These are phyloP conservation scores for Epizoanthus illoricatus DNA, from an alignment of 92 coral and sea anemone genomes.

Conservation along the genomic window DNA sequence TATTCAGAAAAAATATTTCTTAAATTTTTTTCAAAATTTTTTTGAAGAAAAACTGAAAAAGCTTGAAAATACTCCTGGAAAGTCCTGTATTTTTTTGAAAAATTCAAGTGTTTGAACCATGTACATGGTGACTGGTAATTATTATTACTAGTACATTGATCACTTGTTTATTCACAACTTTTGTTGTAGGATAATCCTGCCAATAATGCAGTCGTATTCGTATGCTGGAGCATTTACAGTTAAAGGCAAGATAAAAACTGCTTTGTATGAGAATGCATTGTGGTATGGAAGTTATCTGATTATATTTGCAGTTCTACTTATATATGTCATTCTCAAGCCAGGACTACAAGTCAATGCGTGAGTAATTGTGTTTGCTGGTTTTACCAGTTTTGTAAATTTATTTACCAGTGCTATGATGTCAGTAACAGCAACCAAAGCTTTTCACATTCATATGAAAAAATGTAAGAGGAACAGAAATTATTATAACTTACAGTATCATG, in stretches of 20 bases:
- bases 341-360: constrained; percentile 88
- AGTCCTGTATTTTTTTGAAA: too few species aligned
- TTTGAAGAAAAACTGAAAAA: too few species aligned
- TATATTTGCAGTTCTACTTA: constrained; percentile 82
- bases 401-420: too few species aligned
- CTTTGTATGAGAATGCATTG: constrained; percentile 90
- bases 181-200: constrained; percentile 80
- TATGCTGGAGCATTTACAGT: constrained; percentile 98
- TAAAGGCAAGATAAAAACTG: constrained; percentile 96
- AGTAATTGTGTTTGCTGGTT: constrained; percentile 28
- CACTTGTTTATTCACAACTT: neutral
- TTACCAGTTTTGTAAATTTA: neutral
- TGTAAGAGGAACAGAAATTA: too few species aligned
- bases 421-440: too few species aligned
- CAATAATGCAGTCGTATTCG: constrained; percentile 98
- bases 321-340: constrained; percentile 89
- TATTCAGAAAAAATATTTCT: too few species aligned
- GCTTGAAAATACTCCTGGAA: too few species aligned
- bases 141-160: neutral
- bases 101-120: neutral
- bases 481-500: too few species aligned
- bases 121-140: neutral
- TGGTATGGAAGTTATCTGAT: constrained; percentile 98
- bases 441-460: too few species aligned
- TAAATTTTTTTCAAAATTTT: too few species aligned